phyloP scores from a whole-genome alignment of 2,888 invertebrate species.

The Apotomis capreana region DNA sequence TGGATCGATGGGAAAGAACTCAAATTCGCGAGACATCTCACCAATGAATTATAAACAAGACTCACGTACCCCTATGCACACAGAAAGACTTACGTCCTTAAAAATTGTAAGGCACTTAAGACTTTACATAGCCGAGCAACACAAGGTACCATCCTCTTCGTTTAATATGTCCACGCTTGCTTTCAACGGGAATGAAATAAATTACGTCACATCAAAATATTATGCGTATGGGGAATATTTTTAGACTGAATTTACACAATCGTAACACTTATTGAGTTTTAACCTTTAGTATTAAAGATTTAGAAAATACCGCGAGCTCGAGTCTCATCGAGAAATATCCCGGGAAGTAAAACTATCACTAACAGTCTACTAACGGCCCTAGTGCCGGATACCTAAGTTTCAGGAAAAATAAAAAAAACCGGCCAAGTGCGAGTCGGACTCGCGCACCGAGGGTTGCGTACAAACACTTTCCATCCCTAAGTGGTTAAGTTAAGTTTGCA shows the following conservation, averaged over 20 bases:
- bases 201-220: slow-evolving; percentile 38
- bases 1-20: slow-evolving; percentile 31
- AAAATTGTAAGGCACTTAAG: not conserved
- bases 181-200: slow-evolving; percentile 34
- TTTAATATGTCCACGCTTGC: slow-evolving; percentile 42
- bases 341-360: no score
- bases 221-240: slow-evolving; percentile 25
- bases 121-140: slow-evolving; percentile 11
- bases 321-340: no score
- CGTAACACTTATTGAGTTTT: not conserved
- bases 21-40: slow-evolving; percentile 45
- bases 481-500: no score
- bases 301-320: not conserved
- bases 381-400: no score
- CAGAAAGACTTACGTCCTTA: not conserved
- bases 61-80: slow-evolving; percentile 44
- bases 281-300: no score
- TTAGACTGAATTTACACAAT: not conserved
- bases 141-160: slow-evolving; percentile 42
- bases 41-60: slow-evolving; percentile 64
- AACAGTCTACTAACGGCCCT: no score
- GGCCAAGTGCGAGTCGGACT: no score
- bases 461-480: no score
- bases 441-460: no score
- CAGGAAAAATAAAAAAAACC: no score